Percentiles rank a stretch among this genome's conserved stretches.
Evolutionary conservation across 2,888 invertebrate genomes (phyloP).

Genomic region (Malachius bipustulatus): DNA sequence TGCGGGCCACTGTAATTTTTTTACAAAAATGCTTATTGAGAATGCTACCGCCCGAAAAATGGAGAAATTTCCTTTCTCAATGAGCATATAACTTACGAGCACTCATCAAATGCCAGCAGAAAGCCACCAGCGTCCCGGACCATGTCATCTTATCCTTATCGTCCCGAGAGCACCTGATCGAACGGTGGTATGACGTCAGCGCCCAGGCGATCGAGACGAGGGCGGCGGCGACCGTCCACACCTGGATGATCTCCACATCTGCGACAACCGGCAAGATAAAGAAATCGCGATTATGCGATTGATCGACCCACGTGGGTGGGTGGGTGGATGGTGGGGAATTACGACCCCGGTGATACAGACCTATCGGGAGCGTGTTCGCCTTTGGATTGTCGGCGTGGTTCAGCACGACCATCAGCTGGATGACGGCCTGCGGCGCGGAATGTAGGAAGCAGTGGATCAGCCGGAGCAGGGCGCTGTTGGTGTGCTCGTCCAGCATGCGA

Average conservation of each 20-base stretch:
- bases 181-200: slow-evolving; percentile 46
- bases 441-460: slow-evolving; percentile 39
- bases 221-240: slow-evolving; percentile 41
- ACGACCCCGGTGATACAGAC: slow-evolving; percentile 7
- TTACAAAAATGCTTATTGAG: slow-evolving; percentile 3
- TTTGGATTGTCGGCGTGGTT: slow-evolving; percentile 26
- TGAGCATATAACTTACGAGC: slow-evolving; percentile 38
- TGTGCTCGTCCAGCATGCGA: slow-evolving; percentile 38
- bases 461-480: slow-evolving; percentile 36
- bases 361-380: slow-evolving; percentile 14
- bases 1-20: slow-evolving; percentile 37
- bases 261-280: slow-evolving; percentile 13
- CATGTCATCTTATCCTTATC: slow-evolving; percentile 43
- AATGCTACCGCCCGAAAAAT: too few species aligned
- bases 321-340: too few species aligned
- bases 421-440: slow-evolving; percentile 36
- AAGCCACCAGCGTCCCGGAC: slow-evolving; percentile 41
- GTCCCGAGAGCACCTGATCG: slow-evolving; percentile 43
- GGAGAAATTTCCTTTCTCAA: too few species aligned
- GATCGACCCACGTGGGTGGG: too few species aligned
- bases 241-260: slow-evolving; percentile 38
- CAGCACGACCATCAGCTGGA: slow-evolving; percentile 36
- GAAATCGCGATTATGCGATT: too few species aligned
- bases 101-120: slow-evolving; percentile 47
- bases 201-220: slow-evolving; percentile 50